Evolutionary conservation across 2,888 invertebrate genomes (phyloP), one percentile per base, ranked within the genome.

Genomic region (Drosophila ustulata): DNA sequence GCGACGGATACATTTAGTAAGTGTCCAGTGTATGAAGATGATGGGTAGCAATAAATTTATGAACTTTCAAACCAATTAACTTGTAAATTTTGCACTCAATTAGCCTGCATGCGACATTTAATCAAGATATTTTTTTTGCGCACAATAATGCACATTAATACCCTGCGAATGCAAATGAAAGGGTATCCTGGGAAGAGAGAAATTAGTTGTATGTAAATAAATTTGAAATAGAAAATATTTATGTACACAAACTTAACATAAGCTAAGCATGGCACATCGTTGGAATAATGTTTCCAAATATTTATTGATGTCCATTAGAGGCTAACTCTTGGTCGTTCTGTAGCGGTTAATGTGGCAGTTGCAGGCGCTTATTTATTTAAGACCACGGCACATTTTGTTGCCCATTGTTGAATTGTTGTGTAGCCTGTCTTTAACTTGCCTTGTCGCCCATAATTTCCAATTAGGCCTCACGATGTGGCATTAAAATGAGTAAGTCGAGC

Each of bases 11-110:
- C 18, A 41, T 37, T 37, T 37, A 26, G 25, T 9, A 46, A 46
- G 25, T 26, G 46, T 45, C 45, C 56, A 46, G 13, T 34, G 23
- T 26, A 34, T n/a, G 37, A 32, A 45, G n/a, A 32, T 37, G 56
- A 52, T 68, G 61, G 56, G 18, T 26, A 55, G 49, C 55, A 66
- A 77, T 75, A 75, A 85, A 76, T 78, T 78, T 25, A 62, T 56
- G 39, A 63, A 71, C 61, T 74, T 78, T 72, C 45, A 63, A 86
- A 71, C 63, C 78, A 82, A 83, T 88, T 80, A 77, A 75, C 56
- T 61, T 50, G 51, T 66, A 77, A 77, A 88, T 88, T 85, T 77
- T 65, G 71, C 83, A 80, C 75, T 80, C 77, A 82, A 88, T 85
- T 87, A 81, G 69, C 55, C 69, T 49, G 34, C 41, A 51, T 52